Evolutionary conservation across 1,140 invertebrate species (phyloP), one percentile per base, ranked within the genome.

Genomic region (Pachypeltis micranthus): DNA sequence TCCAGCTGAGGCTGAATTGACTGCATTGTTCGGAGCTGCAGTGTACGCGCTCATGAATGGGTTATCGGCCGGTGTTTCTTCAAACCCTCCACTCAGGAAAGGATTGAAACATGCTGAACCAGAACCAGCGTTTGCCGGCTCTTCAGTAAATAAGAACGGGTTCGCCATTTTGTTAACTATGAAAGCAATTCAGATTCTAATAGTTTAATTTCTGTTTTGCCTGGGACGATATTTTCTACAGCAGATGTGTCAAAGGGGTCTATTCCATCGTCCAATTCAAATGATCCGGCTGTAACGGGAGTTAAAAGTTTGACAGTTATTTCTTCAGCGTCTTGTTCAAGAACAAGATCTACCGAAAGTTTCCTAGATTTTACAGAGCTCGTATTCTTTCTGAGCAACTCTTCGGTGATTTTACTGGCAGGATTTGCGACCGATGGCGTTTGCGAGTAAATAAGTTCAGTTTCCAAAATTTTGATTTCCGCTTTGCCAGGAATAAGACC

Each of bases 201-300:
- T 24, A 88, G 71, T 72, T 86, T 85, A 26, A 89, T 70, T 72
- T 90, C 87, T 1, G 84, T 82, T 74, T 85, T 84, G 3, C 84
- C 83, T 2, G 86, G 86, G 44, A 81, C 74, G 14, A 84, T 80
- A 66, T 84, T 81, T 21, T 77, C 76, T 14, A 87, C 85, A 68
- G 85, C 85, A 1, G 87, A 90, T 0, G 90, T 91, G 71, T 91
- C 88, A 71, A 91, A 91, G 0, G 89, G 88, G 76, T 91, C 88
- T 58, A 80, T 73, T 59, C 81, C 77, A 21, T 78, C 76, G 28
- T 81, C 78, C 16, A 70, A 64, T 31, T 78, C 74, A 19, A 67
- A 62, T 12, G 64, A 59, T n/a, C 39, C 62, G 1, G 63, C 59
- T 1, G 62, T 66, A 26, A 66, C 61, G 7, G 72, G 72, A 44